Base-by-base conservation (phyloP, 2,888 invertebrate species). In the Polydrusus pterygomalis region DNA sequence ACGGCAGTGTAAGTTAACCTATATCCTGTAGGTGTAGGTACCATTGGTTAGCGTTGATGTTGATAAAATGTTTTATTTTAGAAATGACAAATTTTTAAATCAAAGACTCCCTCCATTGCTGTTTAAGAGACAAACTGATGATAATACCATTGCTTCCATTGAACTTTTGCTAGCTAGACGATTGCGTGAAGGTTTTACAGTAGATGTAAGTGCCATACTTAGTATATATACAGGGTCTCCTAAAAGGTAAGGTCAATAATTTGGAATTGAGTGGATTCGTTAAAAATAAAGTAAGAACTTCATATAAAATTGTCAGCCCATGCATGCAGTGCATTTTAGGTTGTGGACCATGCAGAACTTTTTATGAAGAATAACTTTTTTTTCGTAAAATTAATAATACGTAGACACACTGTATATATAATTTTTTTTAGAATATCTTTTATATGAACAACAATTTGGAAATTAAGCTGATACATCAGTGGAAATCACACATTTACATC, bases 111-210 rank as follows among this genome's bases (percentile, higher is more conserved):
- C 90, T 51, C 88, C 90, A 76, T 86, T 91, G 77, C 88, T 92
- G 58, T 88, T 90, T 47, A 91, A 93, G 81, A 90, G 91, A 81
- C 93, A 93, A 85, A 89, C 90, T 77, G 92, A 93, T 81, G 90
- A 91, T 78, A 91, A 92, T 84, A 89, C 91, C 17, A 91, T 89
- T 79, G 89, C 92, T 76, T 89, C 90, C 68, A 87, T 94, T 76
- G 89, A 90, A 79, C 91, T 92, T 82, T 88, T 95, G 63, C 86
- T 95, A 74, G 93, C 93, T 65, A 92, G 94, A 81, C 88, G 95
- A 75, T 88, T 95, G 77, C 88, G 94, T 54, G 95, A 95, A 87
- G 95, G 95, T 38, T 95, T 93, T 86, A 90, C 91, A 49, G 89
- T 94, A 77, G 91, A 91, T 84, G 90, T 90, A 87, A 84, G 81